Evolutionary conservation across 2,113 vertebrate species (phyloP), one percentile per base, ranked within the genome.

Genomic region (Oxygymnocypris stewartii): DNA sequence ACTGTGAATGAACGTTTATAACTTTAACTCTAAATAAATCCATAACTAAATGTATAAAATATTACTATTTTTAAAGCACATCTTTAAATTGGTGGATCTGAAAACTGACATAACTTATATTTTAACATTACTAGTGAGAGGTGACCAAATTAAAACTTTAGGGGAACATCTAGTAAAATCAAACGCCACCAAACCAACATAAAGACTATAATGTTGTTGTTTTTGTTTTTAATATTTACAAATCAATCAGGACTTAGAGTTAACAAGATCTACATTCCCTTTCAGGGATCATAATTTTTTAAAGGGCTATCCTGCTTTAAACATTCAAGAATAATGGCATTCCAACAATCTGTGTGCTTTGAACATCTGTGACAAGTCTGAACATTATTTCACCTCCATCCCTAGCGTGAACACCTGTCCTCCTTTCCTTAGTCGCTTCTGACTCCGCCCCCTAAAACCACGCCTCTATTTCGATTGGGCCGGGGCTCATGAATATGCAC

Each of bases 391-490:
- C n/a, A 59, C 79, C 85, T 75, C 18, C 51, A 35, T 54, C 69
- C 1, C 85, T 28, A 84, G 76, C 54, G 85, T 89, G 88, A 91
- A 90, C 94, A 96, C 95, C 95, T 95, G 94, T 94, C 92, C 91
- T 14, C 37, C 23, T 73, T 40, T 81, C 28, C 81, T 77, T 59
- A 90, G 91, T 90, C 91, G 90, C 89, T 35, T 18, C 57, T 79
- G 35, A 88, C 87, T 65, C 88, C 87, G 75, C 92, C 93, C 87
- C 83, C 80, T 20, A 12, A 18, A 79, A 31, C 42, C 73, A 81
- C 42, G 65, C 85, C 40, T 84, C 85, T 47, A 71, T 85, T 93
- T 81, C 92, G 92, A 93, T 93, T 94, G 92, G 92, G 59, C 85
- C 81, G 65, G 89, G 73, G 47, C 44, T 59, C 25, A 73, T 83